Base-by-base conservation (phyloP, 2,113 vertebrate genomes). In the Pontoporia blainvillei region DNA sequence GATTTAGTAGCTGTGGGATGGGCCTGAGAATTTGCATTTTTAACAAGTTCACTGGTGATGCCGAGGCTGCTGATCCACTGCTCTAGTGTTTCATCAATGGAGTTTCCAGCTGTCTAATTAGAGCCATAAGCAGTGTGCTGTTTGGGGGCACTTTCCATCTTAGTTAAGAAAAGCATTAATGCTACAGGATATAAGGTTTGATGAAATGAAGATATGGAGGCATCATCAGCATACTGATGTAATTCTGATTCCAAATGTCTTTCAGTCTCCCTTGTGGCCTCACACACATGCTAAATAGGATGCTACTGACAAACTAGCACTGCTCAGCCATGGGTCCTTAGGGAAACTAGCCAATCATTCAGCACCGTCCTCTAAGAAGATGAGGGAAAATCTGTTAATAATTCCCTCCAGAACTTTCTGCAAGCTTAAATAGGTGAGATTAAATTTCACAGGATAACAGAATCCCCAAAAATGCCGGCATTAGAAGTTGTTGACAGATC, bases 401-500 rank as follows among this genome's bases (percentile, higher is more conserved):
- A 97, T 96, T 96, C 97, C 97, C 97, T 96, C 84, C 90, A 95
- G 97, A 92, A 90, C 81, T 94, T 95, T 95, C 97, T 94, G 84
- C 96, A 96, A 95, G 90, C 95, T 97, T 96, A 97, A 97, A 96
- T 95, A 96, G 96, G 95, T 93, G 94, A 98, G 98, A 97, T 97
- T 98, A 98, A 96, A 94, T 97, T 98, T 97, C 97, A 97, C 96
- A 96, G 95, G 97, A 96, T 95, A 97, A 94, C 97, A 97, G 97
- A 98, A 97, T 97, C 97, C 95, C 95, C 97, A 94, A 25, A 97
- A 97, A 97, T 92, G 94, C 94, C 52, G 94, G 96, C 83, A 96
- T 97, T 96, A 98, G 97, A 95, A 97, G 97, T 96, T 96, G 98
- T 96, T 92, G 98, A 96, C 97, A 96, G 97, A 98, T 98, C 96